Base-by-base conservation (phyloP, 30 jellyfish, hydroid and myxozoan genomes). In the Aurelia aurita complex sp. Pacific region DNA sequence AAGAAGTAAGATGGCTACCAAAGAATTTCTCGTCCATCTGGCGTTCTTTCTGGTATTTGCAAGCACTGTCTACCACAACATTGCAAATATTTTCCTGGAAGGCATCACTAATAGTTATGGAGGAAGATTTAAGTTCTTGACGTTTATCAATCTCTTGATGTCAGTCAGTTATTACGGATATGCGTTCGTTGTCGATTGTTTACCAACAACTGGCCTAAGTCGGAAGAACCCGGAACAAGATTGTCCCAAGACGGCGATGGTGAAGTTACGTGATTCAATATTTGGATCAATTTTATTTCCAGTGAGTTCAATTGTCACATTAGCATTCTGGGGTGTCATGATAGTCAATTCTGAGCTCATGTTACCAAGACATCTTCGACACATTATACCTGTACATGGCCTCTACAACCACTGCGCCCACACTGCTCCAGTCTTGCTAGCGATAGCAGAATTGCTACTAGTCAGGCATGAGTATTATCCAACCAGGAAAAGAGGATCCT, bases 281-380 rank as follows among this genome's bases (percentile, higher is more conserved):
- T 89, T 89, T 74, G 85, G 79, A 23, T 18, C 91, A 33, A 6
- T 89, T 19, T 32, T 82, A 14, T 89, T 89, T 63, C 97, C 97
- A 17, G 23, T 81, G 15, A 67, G 87, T 15, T 53, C 64, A 10
- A 54, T 76, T 29, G 94, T 82, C 64, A 74, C 90, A 0, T 2
- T 52, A 7, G 76, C 79, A 6, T 89, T 81, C 71, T 89, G 97
- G 97, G 97, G 93, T 6, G 87, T 89, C 10, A 81, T 72, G 90
- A 74, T 67, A 5, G 85, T 74, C 16, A 60, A 89, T 71, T 63
- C 97, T 11, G 97, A 89, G 43, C 89, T 89, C 5, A 82, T 89
- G 93, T 51, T 82, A 53, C 94, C 97, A 18, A 60, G 79, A 17
- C n/a, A 64, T 50, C 76, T 75, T n/a, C 64, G 93, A 60, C 81